These are phyloP conservation scores for Plagiodera versicolora DNA, from an alignment of 2,888 invertebrate species.

Conservation along the genomic window DNA sequence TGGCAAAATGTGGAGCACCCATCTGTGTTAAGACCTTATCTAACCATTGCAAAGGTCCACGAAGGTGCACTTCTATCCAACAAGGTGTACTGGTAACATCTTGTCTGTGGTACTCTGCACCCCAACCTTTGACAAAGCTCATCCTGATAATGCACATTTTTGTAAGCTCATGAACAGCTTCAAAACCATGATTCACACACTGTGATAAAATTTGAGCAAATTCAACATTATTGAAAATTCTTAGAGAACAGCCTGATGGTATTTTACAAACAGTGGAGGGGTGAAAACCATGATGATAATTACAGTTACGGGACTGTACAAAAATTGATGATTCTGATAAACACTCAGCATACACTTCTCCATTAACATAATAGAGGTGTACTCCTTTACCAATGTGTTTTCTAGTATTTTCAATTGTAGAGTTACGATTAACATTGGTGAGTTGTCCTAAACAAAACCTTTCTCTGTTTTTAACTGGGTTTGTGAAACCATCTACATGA, in stretches of 20 bases:
- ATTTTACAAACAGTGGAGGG: constrained; percentile 99
- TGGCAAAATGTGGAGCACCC: constrained; percentile 97
- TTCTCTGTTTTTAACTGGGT: constrained; percentile 95
- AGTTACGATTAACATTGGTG: constrained; percentile 98
- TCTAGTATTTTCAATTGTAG: constrained; percentile 97
- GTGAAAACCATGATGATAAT: constrained; percentile 97
- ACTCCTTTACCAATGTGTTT: constrained; percentile 92
- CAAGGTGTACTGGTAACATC: constrained; percentile 99
- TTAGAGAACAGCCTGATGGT: constrained; percentile 92
- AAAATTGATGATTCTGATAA: constrained; percentile 97
- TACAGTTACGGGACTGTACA: constrained; percentile 97
- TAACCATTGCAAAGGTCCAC: constrained; percentile 97
- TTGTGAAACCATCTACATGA: constrained; percentile 98
- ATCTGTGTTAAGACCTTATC: constrained; percentile 98
- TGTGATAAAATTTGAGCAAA: constrained; percentile 95
- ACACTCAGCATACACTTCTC: constrained; percentile 97
- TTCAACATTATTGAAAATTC: constrained; percentile 98
- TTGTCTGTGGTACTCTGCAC: constrained; percentile 98
- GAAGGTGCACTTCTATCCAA: constrained; percentile 98
- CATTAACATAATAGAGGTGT: constrained; percentile 76
- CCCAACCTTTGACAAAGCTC: constrained; percentile 99
- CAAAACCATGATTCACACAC: constrained; percentile 97
- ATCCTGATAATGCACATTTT: constrained; percentile 99
- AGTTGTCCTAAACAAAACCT: constrained; percentile 96
- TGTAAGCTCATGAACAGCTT: constrained; percentile 97